Base-by-base conservation (phyloP, 2,888 invertebrate genomes). In the Campoplex capitator region DNA sequence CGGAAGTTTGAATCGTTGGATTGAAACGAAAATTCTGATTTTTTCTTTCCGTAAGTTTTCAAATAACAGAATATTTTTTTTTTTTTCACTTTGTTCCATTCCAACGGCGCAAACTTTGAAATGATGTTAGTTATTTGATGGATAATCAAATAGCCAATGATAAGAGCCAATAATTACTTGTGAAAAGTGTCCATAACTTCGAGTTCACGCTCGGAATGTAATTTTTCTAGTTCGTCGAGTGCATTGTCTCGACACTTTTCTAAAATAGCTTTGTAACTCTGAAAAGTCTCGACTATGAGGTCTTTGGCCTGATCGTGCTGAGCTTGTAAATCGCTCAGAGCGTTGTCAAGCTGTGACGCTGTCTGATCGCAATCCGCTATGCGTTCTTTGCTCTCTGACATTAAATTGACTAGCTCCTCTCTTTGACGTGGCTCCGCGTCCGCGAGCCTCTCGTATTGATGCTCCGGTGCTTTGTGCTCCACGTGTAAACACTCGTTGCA, bases 151-250 rank as follows among this genome's bases (percentile, higher is more conserved):
- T 23, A 23, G 23, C 23, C 23, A 58, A 28, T 28, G 1, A 58
- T 13, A 28, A 13, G 3, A 3, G 13, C 6, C 28, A 16, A 56
- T 35, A n/a, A 54, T 32, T 90, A 95, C 95, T 93, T 96, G 92
- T 97, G 97, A 92, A 97, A 97, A 87, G 97, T 95, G 93, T 98
- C 98, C 98, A 98, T 98, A 54, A 98, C 97, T 94, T 97, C 97
- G 58, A 98, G 95, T 94, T 98, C 98, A 86, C 98, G 96, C 92
- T 97, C 97, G 85, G 97, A 97, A 94, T 99, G 98, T 88, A 98
- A 94, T 88, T 96, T 96, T 91, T 97, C 97, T 70, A 98, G 95
- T 92, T 97, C 97, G 89, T 96, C 96, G 35, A 98, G 95, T 28
- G 97, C 96, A 75, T 96, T 96, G 91, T 98, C 98, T 89, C 97